phyloP scores from a whole-genome alignment of 1,140 invertebrate genomes.

The Idris sp. region DNA sequence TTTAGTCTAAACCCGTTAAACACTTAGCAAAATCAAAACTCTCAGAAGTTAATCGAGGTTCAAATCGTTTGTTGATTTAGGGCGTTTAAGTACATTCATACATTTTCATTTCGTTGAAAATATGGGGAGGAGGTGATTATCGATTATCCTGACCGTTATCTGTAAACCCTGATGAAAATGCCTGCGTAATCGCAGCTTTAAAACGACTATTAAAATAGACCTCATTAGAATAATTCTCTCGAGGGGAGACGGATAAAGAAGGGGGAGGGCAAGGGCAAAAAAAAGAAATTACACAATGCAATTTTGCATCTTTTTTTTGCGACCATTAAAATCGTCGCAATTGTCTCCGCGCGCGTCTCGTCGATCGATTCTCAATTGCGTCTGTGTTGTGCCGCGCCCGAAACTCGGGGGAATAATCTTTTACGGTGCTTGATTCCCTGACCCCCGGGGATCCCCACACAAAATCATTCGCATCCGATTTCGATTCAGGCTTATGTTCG shows the following conservation, averaged over 20 bases:
- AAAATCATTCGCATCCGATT: conserved; percentile 42
- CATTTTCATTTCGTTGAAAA: conserved; percentile 26
- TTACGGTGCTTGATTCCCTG: conserved; percentile 35
- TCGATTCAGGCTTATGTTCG: conserved; percentile 18
- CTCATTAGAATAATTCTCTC: conserved; percentile 54
- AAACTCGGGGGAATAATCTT: conserved; percentile 42
- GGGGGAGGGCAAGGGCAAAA: too few relatives aligned
- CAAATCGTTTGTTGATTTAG: conserved; percentile 44
- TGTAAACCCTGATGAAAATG: conserved; percentile 24
- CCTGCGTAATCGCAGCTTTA: conserved; percentile 27
- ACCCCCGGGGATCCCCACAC: conserved; percentile 14
- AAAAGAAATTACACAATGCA: conserved; percentile 36
- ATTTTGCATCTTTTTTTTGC: conserved; percentile 22
- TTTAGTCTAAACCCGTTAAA: conserved; percentile 31
- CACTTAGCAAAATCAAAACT: conserved; percentile 33
- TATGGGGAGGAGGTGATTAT: conserved; percentile 36
- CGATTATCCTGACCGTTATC: conserved; percentile 23
- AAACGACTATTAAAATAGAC: conserved; percentile 40
- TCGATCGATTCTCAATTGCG: conserved; percentile 58
- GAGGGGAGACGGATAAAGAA: background rate
- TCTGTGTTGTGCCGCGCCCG: conserved; percentile 41
- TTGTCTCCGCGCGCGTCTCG: conserved; percentile 49
- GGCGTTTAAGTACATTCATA: conserved; percentile 37
- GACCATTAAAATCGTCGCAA: conserved; percentile 59
- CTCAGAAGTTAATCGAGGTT: conserved; percentile 34